Evolutionary conservation across 2,797 vertebrate species (phyloP).

Genomic region (Melanotaenia maccullochi): DNA sequence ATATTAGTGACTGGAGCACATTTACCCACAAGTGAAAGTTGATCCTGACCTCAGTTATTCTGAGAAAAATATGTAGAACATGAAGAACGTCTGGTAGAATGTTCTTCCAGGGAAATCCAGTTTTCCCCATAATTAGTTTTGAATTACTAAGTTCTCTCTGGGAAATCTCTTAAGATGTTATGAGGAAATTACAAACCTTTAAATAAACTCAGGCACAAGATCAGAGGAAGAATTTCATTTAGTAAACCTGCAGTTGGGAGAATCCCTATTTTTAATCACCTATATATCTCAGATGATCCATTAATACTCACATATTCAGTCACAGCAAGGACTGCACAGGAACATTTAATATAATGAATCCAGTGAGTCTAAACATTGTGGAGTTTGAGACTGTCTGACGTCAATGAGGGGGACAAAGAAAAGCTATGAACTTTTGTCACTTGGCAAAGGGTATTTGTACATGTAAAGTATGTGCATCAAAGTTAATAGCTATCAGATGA

Average conservation of each 20-base stretch:
- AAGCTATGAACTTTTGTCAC: conserved; percentile 15
- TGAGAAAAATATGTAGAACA: not conserved
- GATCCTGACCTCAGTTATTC: not conserved
- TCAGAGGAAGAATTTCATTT: not conserved
- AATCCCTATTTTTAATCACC: not conserved
- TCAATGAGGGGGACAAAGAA: not conserved
- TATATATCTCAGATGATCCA: not conserved
- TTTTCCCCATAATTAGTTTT: conserved; percentile 13
- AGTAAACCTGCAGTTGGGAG: not conserved
- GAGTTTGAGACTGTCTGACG: not conserved
- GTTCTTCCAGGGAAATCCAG: not conserved
- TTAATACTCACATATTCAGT: not conserved
- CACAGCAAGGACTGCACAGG: not conserved
- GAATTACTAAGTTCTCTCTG: not conserved
- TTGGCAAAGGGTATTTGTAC: conserved; percentile 7
- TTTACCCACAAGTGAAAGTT: conserved; percentile 9
- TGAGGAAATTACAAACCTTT: not conserved
- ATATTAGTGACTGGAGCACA: conserved; percentile 7
- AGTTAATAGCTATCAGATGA: not conserved
- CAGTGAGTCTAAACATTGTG: not conserved
- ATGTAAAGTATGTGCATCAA: not conserved
- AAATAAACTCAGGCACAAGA: not conserved
- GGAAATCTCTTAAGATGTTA: not conserved
- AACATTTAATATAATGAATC: not conserved
- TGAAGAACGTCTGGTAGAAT: not conserved